phyloP scores from a whole-genome alignment of 1,140 invertebrate species.

The Papilio xuthus region DNA sequence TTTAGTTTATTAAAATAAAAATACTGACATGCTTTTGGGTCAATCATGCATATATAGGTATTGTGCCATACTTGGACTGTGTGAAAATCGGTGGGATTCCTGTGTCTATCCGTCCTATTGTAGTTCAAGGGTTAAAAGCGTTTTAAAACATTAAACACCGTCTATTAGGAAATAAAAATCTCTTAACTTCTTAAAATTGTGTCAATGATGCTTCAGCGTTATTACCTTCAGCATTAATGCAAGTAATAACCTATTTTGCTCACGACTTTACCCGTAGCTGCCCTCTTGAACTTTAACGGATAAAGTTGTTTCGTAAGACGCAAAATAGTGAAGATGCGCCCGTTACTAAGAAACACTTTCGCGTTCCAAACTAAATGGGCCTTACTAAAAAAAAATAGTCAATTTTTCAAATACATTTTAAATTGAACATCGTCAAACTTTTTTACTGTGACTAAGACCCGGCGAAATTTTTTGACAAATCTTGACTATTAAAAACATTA shows the following conservation, averaged over 20 bases:
- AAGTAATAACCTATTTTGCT: conserved; percentile 52
- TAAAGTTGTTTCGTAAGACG: conserved; percentile 68
- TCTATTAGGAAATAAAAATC: background rate
- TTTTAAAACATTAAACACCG: background rate
- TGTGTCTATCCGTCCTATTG: background rate
- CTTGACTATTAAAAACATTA: too few species aligned
- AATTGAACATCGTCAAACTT: too few species aligned
- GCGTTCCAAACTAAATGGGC: conserved; percentile 52
- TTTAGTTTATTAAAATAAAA: background rate
- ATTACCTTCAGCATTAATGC: conserved; percentile 32
- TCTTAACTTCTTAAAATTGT: conserved; percentile 1
- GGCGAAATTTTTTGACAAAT: too few species aligned
- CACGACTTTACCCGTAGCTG: conserved; percentile 55
- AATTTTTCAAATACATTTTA: too few species aligned
- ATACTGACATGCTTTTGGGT: background rate
- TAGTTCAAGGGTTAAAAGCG: background rate
- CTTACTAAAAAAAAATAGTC: too few species aligned
- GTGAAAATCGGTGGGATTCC: background rate
- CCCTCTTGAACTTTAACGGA: conserved; percentile 66
- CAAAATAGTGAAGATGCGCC: conserved; percentile 65
- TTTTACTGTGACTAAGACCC: too few species aligned
- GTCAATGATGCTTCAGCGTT: conserved; percentile 19
- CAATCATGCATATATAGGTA: background rate
- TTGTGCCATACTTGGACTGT: background rate
- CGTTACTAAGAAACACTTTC: conserved; percentile 70